Conservation (phyloP, 2,113 vertebrate species). For the Otus sunia region DNA sequence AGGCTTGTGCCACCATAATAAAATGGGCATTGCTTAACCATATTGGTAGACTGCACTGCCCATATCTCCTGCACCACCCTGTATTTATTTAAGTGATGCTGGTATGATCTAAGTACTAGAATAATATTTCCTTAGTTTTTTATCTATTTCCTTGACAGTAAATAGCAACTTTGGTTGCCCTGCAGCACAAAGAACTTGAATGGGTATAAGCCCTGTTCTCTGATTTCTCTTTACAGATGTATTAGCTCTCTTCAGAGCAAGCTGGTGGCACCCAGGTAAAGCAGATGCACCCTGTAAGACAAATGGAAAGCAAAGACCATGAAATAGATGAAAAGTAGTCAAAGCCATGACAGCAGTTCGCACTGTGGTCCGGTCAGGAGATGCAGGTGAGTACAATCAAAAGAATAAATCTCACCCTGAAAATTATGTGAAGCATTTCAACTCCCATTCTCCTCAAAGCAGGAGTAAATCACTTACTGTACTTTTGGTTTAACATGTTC, state of each 20-base stretch:
- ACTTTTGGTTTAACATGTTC: neutral
- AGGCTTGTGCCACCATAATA: too few species aligned
- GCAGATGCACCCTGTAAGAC: neutral
- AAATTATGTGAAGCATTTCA: accelerated
- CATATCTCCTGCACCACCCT: too few species aligned
- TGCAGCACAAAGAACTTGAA: neutral
- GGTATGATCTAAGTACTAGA: neutral
- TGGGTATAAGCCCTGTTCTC: neutral
- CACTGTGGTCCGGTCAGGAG: neutral
- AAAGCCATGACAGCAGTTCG: neutral
- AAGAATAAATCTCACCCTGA: neutral
- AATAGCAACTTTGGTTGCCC: neutral
- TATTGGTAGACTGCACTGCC: too few species aligned
- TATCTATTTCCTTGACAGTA: neutral
- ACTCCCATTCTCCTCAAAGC: neutral
- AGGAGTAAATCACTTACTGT: neutral
- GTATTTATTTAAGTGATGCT: neutral
- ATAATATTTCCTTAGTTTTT: neutral
- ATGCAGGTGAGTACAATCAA: neutral
- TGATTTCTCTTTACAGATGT: neutral
- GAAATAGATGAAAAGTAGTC: neutral
- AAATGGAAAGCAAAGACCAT: neutral
- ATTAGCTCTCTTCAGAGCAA: neutral
- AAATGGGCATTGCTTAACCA: too few species aligned
- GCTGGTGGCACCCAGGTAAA: neutral